Base-by-base conservation (phyloP, 1,140 invertebrate genomes). In the Cydia fagiglandana region DNA sequence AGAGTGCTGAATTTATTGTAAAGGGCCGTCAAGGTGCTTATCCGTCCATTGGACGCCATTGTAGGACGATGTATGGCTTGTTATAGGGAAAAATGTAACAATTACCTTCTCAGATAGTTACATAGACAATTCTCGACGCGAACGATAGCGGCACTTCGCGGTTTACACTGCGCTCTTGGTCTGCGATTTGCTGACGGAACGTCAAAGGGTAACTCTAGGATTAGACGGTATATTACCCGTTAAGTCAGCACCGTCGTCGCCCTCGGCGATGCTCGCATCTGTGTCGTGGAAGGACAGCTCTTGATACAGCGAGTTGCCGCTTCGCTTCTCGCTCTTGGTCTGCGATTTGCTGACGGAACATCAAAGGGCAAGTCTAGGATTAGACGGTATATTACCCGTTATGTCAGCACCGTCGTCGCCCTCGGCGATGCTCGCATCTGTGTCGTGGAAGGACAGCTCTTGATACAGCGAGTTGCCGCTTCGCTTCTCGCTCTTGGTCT, bases 401-500 rank as follows among this genome's bases (percentile, higher is more conserved):
- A 98, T 97, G 90, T 98, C 97, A 77, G 95, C 95, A 64, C 96
- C 95, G 85, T 98, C 97, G 82, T 97, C 97, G 84, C 96, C 95
- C 91, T 98, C 97, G 50, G 95, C 95, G 6, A 96, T 94, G 73
- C 84, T 90, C 13, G 95, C 95, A 89, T 97, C 97, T 6, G 95
- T 95, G 89, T 97, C 97, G 90, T 97, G 95, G 93, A 98, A 98
- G 86, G 97, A 97, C 6, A 98, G 94, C 89, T 98, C 97, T 93
- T 98, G 97, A 91, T 98, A 98, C 15, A 98, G 93, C 4, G 97
- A 98, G 91, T 98, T 98, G 13, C 95, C 97, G 87, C 96, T 97
- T 80, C 97, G 94, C 88, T 98, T 96, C 87, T 98, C 97, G 85
- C 96, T 96, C 88, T 97, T 97, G 1, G 97, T 98, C 87, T 96